Percentiles rank a stretch among this genome's conserved stretches.
These are phyloP conservation scores for Diachasma alloeum DNA, from an alignment of 1,140 invertebrate species.

Conservation along the genomic window DNA sequence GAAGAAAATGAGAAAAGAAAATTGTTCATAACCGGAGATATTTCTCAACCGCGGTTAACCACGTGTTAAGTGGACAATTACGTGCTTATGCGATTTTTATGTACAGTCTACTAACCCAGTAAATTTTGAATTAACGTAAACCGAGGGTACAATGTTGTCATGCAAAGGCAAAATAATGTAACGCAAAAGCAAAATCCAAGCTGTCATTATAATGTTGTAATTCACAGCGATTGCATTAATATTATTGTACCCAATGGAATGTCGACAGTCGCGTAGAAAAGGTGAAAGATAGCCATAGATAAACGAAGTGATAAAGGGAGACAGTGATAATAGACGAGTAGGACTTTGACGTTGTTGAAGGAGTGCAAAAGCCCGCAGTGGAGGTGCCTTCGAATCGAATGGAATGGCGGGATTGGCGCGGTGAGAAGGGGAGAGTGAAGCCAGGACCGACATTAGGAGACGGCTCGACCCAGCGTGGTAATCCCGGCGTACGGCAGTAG, in stretches of 20 bases:
- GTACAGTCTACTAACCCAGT: slow-evolving; percentile 27
- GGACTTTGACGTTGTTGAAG: background rate
- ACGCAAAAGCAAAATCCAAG: background rate
- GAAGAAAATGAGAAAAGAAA: slow-evolving; percentile 14
- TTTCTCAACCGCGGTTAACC: background rate
- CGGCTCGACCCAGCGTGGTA: slow-evolving; percentile 9
- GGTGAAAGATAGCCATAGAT: background rate
- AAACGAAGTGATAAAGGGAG: too few species aligned
- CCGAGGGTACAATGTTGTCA: background rate
- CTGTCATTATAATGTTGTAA: background rate
- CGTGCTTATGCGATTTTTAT: background rate
- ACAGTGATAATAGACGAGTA: background rate
- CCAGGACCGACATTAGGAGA: slow-evolving; percentile 12
- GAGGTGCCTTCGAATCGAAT: slow-evolving; percentile 40
- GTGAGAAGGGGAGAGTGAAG: background rate
- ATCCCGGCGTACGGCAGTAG: slow-evolving; percentile 52
- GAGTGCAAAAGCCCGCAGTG: background rate
- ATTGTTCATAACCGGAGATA: background rate
- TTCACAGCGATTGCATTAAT: background rate
- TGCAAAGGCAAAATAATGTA: background rate
- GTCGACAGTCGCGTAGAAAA: background rate
- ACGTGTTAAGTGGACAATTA: slow-evolving; percentile 21
- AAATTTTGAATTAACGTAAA: background rate
- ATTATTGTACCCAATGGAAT: background rate
- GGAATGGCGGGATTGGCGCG: slow-evolving; percentile 37